Conservation (phyloP, 1,140 invertebrate species). For the Hermatobates lingyangjiaoensis region DNA sequence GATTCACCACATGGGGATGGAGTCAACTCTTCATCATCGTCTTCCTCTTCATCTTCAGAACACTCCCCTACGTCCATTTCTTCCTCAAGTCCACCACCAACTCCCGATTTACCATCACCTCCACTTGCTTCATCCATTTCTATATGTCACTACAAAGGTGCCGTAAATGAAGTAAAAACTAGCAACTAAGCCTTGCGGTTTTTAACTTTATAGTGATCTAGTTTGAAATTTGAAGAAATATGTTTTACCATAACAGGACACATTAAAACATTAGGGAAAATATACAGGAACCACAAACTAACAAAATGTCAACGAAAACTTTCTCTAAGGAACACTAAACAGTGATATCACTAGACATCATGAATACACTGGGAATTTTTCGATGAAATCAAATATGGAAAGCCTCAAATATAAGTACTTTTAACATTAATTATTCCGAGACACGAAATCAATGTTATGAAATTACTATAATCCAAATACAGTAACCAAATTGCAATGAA, state of each 20-base stretch:
- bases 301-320: not conserved
- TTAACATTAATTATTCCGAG: no score
- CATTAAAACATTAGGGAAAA: not conserved
- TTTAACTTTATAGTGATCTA: not conserved
- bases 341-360: no score
- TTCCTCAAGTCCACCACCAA: constrained; percentile 21
- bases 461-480: no score
- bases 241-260: not conserved
- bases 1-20: constrained; percentile 12
- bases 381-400: no score
- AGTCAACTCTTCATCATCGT: constrained; percentile 16
- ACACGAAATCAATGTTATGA: no score
- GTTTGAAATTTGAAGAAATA: not conserved
- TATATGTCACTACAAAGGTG: not conserved
- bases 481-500: no score
- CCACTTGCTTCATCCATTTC: constrained; percentile 10
- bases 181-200: not conserved
- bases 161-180: not conserved
- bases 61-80: constrained; percentile 25
- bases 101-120: constrained; percentile 6
- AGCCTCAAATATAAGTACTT: no score
- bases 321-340: no score
- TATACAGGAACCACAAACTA: not conserved
- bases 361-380: no score
- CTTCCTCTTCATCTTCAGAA: constrained; percentile 20